Conservation (phyloP, 2,113 vertebrate genomes). For the Siniperca chuatsi region DNA sequence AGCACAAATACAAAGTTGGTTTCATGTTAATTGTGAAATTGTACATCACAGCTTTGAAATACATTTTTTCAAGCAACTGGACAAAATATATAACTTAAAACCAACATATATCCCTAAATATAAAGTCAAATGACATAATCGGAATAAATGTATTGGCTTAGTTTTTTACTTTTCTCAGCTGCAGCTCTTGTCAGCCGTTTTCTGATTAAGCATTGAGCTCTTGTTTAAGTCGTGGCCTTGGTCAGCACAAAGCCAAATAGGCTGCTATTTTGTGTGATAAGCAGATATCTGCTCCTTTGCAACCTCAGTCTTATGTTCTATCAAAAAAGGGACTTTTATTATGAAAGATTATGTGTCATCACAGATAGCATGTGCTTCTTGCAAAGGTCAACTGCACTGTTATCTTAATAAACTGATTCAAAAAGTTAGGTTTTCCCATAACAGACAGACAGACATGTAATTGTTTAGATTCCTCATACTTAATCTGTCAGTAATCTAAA, state of each 20-base stretch:
- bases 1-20: background rate
- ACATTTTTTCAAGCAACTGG: background rate
- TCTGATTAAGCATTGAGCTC: background rate
- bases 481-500: background rate
- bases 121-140: background rate
- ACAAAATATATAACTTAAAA: background rate
- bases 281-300: conserved; percentile 11
- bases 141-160: background rate
- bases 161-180: background rate
- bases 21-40: no score
- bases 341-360: background rate
- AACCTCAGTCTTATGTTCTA: conserved; percentile 5
- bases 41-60: background rate
- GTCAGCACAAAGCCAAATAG: conserved; percentile 38
- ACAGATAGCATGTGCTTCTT: conserved; percentile 22
- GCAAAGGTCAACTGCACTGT: conserved; percentile 20
- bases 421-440: background rate
- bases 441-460: background rate
- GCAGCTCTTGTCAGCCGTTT: background rate
- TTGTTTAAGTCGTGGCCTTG: conserved; percentile 23
- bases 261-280: conserved; percentile 5
- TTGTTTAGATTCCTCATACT: background rate
- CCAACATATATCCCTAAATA: no score
- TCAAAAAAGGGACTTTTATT: background rate
- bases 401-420: background rate